These are phyloP conservation scores for Cynopterus sphinx DNA, from an alignment of 2,797 vertebrate species.

Conservation along the genomic window DNA sequence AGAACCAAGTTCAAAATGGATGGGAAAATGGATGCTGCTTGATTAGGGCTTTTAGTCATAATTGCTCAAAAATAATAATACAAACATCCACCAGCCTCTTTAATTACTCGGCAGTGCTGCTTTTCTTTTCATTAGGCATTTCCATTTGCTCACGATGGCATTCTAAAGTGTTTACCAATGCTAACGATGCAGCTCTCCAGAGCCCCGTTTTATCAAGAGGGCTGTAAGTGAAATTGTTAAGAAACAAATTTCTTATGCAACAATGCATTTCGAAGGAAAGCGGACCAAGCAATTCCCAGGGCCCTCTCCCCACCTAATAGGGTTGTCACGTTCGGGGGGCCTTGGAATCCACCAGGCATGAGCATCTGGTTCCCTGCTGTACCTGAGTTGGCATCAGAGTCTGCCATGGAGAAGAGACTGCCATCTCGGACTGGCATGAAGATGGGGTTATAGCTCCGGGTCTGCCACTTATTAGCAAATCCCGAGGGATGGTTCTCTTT, in stretches of 20 bases:
- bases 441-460: not conserved
- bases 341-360: not conserved
- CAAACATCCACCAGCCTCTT: conserved; percentile 28
- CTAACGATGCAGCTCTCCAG: conserved; percentile 53
- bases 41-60: conserved; percentile 22
- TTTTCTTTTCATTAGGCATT: not conserved
- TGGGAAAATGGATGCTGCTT: not conserved
- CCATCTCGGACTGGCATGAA: not conserved
- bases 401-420: fast-evolving
- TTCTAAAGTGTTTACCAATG: conserved; percentile 39
- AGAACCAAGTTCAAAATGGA: not conserved
- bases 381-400: not conserved
- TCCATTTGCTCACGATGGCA: not conserved
- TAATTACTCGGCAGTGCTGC: not conserved
- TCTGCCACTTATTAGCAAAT: not conserved
- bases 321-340: not conserved
- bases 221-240: conserved; percentile 59
- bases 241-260: conserved; percentile 72
- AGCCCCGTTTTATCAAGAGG: conserved; percentile 41
- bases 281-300: not conserved
- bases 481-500: not conserved
- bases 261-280: conserved; percentile 51
- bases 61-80: conserved; percentile 54
- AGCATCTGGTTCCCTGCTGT: fast-evolving
- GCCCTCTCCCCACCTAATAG: not conserved